Conservation (phyloP, 2,888 invertebrate genomes). For the Lasioglossum leucozonium region DNA sequence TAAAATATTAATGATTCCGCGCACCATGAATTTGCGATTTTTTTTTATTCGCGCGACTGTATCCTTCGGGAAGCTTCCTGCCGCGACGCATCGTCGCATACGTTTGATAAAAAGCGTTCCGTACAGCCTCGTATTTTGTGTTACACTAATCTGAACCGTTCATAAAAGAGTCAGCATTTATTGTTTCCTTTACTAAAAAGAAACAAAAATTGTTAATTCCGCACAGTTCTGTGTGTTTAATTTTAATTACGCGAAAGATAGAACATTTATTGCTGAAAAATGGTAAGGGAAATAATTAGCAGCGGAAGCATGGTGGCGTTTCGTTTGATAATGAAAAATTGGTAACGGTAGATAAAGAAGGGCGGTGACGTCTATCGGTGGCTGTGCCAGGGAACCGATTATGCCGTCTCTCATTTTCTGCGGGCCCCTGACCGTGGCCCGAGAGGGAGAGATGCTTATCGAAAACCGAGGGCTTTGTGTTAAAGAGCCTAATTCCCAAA, state of each 20-base stretch:
- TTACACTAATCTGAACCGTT: not conserved
- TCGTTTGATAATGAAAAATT: not conserved
- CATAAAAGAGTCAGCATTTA: not conserved
- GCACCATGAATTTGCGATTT: not conserved
- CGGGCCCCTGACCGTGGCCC: not conserved
- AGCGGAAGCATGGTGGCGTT: not conserved
- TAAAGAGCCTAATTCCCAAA: slow-evolving; percentile 81
- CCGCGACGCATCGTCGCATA: not conserved
- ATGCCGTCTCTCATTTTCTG: slow-evolving; percentile 15
- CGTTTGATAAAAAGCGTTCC: not conserved
- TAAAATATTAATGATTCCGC: slow-evolving; percentile 19
- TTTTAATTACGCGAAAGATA: not conserved
- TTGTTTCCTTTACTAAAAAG: not conserved
- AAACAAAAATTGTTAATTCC: not conserved
- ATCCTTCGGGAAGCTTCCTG: not conserved
- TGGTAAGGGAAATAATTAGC: not conserved
- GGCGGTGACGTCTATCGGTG: not conserved
- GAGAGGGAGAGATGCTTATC: slow-evolving; percentile 72
- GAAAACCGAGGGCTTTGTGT: slow-evolving; percentile 77
- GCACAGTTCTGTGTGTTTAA: not conserved
- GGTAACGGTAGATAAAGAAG: not conserved
- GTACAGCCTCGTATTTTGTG: not conserved
- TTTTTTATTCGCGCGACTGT: not conserved
- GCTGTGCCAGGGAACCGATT: slow-evolving; percentile 23
- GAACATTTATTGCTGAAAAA: not conserved